A percentile compares a stretch with the other conserved stretches of the same genome.
These are phyloP conservation scores for Cossypha caffra DNA, from an alignment of 2,797 vertebrate genomes.

Conservation along the genomic window DNA sequence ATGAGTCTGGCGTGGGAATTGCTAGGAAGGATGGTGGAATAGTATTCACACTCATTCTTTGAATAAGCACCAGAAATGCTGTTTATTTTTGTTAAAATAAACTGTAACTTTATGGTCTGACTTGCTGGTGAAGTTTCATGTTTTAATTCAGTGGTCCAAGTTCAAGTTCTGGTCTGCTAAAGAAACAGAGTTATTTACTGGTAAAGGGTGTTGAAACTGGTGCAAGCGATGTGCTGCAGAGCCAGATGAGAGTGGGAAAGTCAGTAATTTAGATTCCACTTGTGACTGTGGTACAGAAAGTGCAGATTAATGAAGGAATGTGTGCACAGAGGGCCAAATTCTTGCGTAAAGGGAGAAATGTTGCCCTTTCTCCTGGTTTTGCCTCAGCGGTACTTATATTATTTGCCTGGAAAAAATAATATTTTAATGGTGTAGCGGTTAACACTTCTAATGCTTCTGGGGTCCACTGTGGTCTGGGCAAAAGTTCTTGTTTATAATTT, in stretches of 20 bases:
- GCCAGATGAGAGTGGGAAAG: background rate
- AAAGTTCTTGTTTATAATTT: background rate
- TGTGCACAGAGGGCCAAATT: background rate
- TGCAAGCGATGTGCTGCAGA: background rate
- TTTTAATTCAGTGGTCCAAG: constrained; percentile 9
- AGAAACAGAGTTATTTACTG: background rate
- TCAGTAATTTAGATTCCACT: constrained; percentile 7
- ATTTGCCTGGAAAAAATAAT: constrained; percentile 1
- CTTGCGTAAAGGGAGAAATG: constrained; percentile 1
- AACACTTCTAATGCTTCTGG: background rate
- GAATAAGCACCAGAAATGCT: background rate
- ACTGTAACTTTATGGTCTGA: background rate
- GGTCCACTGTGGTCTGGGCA: background rate
- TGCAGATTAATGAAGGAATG: constrained; percentile 43
- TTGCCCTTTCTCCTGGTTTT: constrained; percentile 24
- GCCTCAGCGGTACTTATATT: background rate
- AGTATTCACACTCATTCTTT: background rate
- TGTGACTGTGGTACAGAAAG: constrained; percentile 16
- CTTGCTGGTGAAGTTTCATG: background rate
- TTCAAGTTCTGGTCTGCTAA: background rate
- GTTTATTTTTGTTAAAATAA: constrained; percentile 42
- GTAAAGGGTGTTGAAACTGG: background rate
- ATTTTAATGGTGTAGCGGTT: background rate
- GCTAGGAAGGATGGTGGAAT: background rate
- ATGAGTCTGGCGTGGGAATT: background rate